Percentiles rank a stretch among this genome's conserved stretches.
phyloP scores from a whole-genome alignment of 2,113 vertebrate genomes.

The Vidua macroura region DNA sequence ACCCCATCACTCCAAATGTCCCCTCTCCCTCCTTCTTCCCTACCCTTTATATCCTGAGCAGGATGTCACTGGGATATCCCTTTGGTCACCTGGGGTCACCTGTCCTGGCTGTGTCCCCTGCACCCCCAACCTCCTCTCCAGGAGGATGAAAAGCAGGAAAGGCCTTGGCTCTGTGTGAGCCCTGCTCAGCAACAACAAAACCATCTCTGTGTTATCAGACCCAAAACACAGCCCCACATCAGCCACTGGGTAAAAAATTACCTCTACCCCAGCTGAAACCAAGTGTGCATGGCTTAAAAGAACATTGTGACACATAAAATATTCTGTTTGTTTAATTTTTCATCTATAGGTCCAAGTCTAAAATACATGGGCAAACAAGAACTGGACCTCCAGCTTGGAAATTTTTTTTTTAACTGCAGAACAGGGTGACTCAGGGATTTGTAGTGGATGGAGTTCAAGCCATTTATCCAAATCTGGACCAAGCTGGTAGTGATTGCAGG shows the following conservation, averaged over 20 bases:
- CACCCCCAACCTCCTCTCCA: neutral
- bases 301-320: neutral
- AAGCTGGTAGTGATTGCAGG: neutral
- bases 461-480: neutral
- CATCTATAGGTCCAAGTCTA: neutral
- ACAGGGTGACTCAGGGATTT: conserved; percentile 21
- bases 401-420: conserved; percentile 18
- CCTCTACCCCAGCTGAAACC: neutral
- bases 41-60: neutral
- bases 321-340: neutral
- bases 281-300: neutral
- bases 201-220: neutral
- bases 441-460: neutral
- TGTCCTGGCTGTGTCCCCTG: neutral
- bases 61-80: neutral
- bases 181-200: neutral
- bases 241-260: neutral
- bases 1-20: neutral
- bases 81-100: neutral
- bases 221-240: neutral
- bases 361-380: neutral
- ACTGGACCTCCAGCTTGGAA: neutral
- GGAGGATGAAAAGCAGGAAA: neutral
- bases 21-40: neutral
- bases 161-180: neutral